Conservation (phyloP, 2,888 invertebrate genomes). For the Doris montereyensis region DNA sequence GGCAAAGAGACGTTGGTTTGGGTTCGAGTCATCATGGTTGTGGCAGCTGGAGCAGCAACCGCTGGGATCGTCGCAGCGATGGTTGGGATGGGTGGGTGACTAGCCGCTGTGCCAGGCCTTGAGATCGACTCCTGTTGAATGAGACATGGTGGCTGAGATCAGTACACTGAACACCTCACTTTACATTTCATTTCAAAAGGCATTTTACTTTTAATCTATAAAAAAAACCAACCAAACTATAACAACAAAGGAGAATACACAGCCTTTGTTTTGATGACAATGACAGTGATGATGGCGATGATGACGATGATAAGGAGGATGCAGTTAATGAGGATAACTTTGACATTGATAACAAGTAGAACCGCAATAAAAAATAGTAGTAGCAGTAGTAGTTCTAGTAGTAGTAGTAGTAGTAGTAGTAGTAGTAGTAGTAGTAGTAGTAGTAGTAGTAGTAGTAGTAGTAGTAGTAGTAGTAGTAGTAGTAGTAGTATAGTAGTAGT, state of each 20-base stretch:
- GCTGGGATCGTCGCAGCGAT: background rate
- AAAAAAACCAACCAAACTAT: background rate
- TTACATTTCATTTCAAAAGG: background rate
- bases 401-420: slow-evolving; percentile 40
- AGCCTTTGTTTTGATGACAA: background rate
- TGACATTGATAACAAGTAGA: too few species aligned
- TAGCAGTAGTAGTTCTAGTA: slow-evolving; percentile 23
- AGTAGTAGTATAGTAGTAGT: slow-evolving; percentile 20
- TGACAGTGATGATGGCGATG: background rate
- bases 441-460: slow-evolving; percentile 28
- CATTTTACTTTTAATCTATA: background rate
- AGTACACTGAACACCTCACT: too few species aligned
- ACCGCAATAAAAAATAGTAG: too few species aligned
- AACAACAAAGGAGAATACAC: background rate
- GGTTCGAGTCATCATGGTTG: background rate
- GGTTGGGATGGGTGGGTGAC: background rate
- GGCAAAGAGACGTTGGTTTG: too few species aligned
- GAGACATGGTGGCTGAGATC: too few species aligned
- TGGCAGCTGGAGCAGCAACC: background rate
- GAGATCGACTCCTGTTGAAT: background rate
- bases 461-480: slow-evolving; percentile 28
- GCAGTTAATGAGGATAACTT: too few species aligned
- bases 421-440: slow-evolving; percentile 38
- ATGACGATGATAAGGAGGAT: too few species aligned
- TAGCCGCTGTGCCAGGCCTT: background rate